These are phyloP conservation scores for Leptodactylus fallax DNA, from an alignment of 2,797 vertebrate genomes.

Conservation along the genomic window DNA sequence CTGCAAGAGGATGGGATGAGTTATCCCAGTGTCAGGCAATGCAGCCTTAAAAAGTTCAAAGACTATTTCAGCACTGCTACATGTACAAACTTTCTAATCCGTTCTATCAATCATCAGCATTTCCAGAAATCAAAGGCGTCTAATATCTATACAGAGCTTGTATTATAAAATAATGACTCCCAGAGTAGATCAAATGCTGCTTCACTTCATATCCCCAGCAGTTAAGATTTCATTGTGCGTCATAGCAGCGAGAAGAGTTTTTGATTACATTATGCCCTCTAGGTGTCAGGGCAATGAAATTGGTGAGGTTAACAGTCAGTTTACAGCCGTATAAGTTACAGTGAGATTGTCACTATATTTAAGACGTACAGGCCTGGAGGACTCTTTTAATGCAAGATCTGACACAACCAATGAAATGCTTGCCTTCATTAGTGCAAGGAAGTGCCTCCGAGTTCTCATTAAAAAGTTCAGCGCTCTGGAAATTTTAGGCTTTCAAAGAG, in stretches of 20 bases:
- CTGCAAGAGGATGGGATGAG: no score
- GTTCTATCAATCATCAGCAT: constrained; percentile 8
- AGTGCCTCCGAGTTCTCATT: constrained; percentile 45
- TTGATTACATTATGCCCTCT: constrained; percentile 51
- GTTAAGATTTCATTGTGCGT: constrained; percentile 39
- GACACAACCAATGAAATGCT: constrained; percentile 48
- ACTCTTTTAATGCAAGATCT: constrained; percentile 37
- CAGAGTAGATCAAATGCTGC: constrained; percentile 9
- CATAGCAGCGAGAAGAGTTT: constrained; percentile 33
- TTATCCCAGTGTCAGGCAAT: neutral
- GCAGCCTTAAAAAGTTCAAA: neutral
- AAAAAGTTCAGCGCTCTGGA: constrained; percentile 28
- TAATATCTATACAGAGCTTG: neutral
- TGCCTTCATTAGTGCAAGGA: constrained; percentile 42
- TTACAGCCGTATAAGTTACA: constrained; percentile 33
- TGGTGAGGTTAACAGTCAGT: constrained; percentile 41
- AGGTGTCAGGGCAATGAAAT: constrained; percentile 24
- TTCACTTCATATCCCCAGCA: constrained; percentile 24
- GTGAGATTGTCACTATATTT: constrained; percentile 17
- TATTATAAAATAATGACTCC: constrained; percentile 39
- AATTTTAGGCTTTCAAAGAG: constrained; percentile 29
- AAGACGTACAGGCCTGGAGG: constrained; percentile 32
- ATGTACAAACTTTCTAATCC: neutral
- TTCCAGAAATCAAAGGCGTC: constrained; percentile 23
- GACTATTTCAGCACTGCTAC: neutral